Evolutionary conservation across 2,797 vertebrate genomes (phyloP), one percentile per base, ranked within the genome.

Genomic region (Myotis myotis): DNA sequence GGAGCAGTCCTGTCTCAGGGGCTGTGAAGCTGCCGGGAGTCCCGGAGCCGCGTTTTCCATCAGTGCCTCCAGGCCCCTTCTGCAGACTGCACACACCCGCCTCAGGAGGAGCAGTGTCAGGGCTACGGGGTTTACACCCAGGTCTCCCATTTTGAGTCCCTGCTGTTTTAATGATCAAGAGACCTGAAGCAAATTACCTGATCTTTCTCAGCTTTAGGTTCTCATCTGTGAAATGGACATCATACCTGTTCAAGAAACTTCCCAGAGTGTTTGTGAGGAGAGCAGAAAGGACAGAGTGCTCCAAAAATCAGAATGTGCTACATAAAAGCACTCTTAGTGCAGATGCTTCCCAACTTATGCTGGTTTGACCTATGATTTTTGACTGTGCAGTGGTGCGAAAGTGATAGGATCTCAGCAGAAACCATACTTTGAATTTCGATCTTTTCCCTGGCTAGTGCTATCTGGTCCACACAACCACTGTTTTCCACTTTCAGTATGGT

Each of bases 81-180:
- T 6, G 6, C 3, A 6, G 41, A 7, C 8, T 23, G 16, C 33
- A 5, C 5, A 22, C 16, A 9, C 23, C 8, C 12, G 22, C 38
- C 38, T 23, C 3, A 5, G 0, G 6, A 51, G 22, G 16, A 60
- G 38, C 6, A 6, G 25, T 0, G 1, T 0, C 4, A 6, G 3
- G 47, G 12, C 2, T 0, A 5, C 1, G 2, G 9, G 12, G 0
- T 12, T 74, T 41, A 33, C 6, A 7, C 8, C 2, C 8, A 19
- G 20, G 5, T 11, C 49, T 60, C 55, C 87, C 5, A 9, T 6
- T 88, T 64, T n/a, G 1, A 20, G 3, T 36, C 13, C 75, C 28
- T 89, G 57, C 64, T 89, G 74, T 23, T 70, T 76, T 79, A 47
- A 30, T 85, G 60, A 33, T 5, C 0, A 11, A 1, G 62, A 20